A percentile compares a stretch with the other conserved stretches of the same genome.
Evolutionary conservation across 2,888 invertebrate species (phyloP).

Genomic region (Mythimna pallens): DNA sequence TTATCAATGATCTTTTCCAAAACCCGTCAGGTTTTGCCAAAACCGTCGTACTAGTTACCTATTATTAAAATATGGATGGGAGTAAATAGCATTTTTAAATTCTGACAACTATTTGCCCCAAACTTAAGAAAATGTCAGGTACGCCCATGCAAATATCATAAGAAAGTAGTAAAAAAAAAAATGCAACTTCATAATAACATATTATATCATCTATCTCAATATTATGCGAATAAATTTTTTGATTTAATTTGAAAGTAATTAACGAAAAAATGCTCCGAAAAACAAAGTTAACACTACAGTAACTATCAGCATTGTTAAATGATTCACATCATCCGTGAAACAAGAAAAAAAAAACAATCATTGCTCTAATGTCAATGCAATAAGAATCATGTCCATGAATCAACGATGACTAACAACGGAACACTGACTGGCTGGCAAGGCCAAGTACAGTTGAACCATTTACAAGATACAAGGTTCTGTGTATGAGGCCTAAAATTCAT

Average conservation of each 20-base stretch:
- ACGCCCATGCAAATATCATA: not conserved
- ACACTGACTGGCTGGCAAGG: slow-evolving; percentile 68
- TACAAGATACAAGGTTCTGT: slow-evolving; percentile 61
- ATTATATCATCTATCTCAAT: too few species aligned
- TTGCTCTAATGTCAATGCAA: slow-evolving; percentile 64
- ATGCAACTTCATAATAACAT: too few species aligned
- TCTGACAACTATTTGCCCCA: not conserved
- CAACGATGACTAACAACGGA: slow-evolving; percentile 78
- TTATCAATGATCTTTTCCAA: not conserved
- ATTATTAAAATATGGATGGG: too few species aligned
- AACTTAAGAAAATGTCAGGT: not conserved
- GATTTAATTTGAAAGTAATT: not conserved
- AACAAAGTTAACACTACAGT: slow-evolving; percentile 6
- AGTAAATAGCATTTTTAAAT: not conserved
- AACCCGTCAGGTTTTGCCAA: not conserved
- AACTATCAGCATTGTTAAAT: slow-evolving; percentile 25
- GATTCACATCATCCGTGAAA: slow-evolving; percentile 39
- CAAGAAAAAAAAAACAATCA: slow-evolving; percentile 48
- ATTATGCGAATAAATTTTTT: too few species aligned
- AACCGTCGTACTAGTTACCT: too few species aligned
- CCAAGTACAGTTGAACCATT: slow-evolving; percentile 56
- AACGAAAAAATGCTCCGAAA: not conserved
- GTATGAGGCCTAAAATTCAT: slow-evolving; percentile 59
- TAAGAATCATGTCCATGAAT: slow-evolving; percentile 75
- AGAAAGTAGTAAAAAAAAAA: too few species aligned